Conservation (phyloP, 2,113 vertebrate genomes). For the Atherinomorus stipes region DNA sequence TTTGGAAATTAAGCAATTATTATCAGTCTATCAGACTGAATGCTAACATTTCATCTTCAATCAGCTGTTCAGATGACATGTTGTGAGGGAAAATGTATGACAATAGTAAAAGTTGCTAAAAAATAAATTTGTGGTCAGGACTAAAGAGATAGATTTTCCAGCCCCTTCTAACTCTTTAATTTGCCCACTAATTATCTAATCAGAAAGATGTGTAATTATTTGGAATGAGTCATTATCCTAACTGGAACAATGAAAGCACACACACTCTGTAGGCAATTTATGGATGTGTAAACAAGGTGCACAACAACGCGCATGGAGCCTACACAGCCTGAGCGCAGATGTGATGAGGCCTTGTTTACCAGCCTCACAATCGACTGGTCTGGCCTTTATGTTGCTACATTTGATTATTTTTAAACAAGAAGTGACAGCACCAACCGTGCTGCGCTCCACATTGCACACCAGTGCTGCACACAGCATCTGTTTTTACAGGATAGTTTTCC, state of each 20-base stretch:
- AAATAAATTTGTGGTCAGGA: conserved; percentile 37
- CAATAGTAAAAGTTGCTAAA: conserved; percentile 11
- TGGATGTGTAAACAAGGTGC: conserved; percentile 15
- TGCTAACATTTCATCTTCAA: conserved; percentile 37
- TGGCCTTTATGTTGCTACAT: conserved; percentile 17
- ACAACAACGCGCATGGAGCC: conserved; percentile 1
- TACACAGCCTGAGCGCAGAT: neutral
- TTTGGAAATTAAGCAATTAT: conserved; percentile 45
- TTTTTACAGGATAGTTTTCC: neutral
- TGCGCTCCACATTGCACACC: neutral
- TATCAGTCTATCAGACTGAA: conserved; percentile 34
- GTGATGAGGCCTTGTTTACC: conserved; percentile 7
- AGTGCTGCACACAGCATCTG: neutral
- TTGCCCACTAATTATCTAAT: conserved; percentile 51
- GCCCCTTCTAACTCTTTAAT: conserved; percentile 48
- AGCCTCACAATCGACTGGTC: conserved; percentile 5
- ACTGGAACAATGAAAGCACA: conserved; percentile 58
- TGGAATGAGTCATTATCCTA: conserved; percentile 74
- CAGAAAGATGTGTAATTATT: neutral
- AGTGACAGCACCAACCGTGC: neutral
- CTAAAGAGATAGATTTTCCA: conserved; percentile 26
- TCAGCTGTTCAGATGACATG: conserved; percentile 14
- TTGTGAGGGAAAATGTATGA: no score
- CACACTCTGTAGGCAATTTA: conserved; percentile 1
- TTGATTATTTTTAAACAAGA: conserved; percentile 8